Conservation (phyloP, 1,140 invertebrate species). For the Cardiocondyla obscurior region DNA sequence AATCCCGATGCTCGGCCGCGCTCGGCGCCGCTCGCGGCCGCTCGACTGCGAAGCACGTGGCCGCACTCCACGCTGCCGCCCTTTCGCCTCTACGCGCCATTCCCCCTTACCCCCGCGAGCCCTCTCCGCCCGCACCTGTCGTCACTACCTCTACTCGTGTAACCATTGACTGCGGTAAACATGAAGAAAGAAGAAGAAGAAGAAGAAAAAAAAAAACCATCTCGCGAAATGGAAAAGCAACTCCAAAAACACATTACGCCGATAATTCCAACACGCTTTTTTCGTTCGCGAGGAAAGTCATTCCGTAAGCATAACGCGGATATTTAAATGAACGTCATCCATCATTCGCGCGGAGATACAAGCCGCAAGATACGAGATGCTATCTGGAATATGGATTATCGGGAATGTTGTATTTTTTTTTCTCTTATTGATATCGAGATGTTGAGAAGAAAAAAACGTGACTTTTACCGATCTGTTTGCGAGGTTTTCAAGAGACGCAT, state of each 20-base stretch:
- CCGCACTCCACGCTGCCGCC: constrained; percentile 42
- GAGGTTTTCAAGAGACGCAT: not conserved
- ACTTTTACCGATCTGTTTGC: not conserved
- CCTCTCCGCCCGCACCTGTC: not conserved
- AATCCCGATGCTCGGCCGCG: constrained; percentile 72
- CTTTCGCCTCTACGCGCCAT: too few species aligned
- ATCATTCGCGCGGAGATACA: not conserved
- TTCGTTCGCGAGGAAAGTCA: not conserved
- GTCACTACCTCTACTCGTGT: not conserved
- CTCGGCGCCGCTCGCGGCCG: constrained; percentile 69
- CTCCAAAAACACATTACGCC: not conserved
- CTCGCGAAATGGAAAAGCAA: too few species aligned
- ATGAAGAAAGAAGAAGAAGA: not conserved
- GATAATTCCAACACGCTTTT: not conserved
- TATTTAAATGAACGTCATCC: not conserved
- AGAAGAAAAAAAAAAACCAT: too few species aligned
- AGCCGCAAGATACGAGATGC: not conserved
- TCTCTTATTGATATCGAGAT: not conserved
- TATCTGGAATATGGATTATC: constrained; percentile 13
- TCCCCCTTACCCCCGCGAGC: not conserved
- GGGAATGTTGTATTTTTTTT: not conserved
- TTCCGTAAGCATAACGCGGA: not conserved
- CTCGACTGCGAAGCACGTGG: constrained; percentile 79
- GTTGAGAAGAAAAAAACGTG: not conserved
- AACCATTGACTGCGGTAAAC: not conserved